Conservation (phyloP, 2,113 vertebrate genomes). For the Oryzias javanicus region DNA sequence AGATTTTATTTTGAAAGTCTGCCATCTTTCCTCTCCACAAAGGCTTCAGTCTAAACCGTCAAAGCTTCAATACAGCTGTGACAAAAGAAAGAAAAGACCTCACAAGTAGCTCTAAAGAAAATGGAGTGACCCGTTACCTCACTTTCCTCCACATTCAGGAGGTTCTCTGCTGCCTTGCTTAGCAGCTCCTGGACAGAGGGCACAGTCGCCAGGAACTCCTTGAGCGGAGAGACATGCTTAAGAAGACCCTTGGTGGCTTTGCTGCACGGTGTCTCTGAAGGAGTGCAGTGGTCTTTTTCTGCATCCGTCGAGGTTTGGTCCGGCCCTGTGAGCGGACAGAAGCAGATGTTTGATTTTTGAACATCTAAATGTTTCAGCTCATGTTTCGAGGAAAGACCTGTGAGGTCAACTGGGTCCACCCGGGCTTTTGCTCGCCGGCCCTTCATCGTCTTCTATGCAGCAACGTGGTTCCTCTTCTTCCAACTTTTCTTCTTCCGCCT, state of each 20-base stretch:
- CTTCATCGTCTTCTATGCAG: background rate
- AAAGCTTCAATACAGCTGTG: background rate
- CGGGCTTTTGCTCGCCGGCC: conserved; percentile 26
- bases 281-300: background rate
- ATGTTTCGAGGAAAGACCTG: conserved; percentile 30
- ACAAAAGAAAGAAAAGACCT: background rate
- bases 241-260: conserved; percentile 51
- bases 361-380: background rate
- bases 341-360: background rate
- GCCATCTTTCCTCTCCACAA: too few species aligned
- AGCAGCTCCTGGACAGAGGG: conserved; percentile 75
- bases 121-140: conserved; percentile 59
- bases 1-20: too few species aligned
- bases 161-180: conserved; percentile 69
- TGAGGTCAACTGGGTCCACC: conserved; percentile 9
- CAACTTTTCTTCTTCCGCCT: background rate
- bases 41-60: too few species aligned
- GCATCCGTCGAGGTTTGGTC: conserved; percentile 11
- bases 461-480: background rate
- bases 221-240: conserved; percentile 69
- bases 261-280: background rate
- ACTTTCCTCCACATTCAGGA: conserved; percentile 66
- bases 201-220: conserved; percentile 69
- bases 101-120: background rate
- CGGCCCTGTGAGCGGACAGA: conserved; percentile 16